Base-by-base conservation (phyloP, 2,113 vertebrate species). In the Tapirus terrestris region DNA sequence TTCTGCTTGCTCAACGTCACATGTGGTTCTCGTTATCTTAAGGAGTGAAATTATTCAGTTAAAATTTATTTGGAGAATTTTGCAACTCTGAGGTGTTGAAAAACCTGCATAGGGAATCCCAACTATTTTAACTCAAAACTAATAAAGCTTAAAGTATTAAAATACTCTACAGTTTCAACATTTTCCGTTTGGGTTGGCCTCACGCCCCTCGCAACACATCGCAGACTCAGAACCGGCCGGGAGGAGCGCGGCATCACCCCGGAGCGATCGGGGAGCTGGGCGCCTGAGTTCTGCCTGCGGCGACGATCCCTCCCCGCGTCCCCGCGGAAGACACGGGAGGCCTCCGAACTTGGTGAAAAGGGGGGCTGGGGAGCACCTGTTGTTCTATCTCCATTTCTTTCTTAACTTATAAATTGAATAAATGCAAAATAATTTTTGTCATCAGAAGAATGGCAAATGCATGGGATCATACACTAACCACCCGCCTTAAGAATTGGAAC, bases 1-100 rank as follows among this genome's bases (percentile, higher is more conserved):
- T 56, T n/a, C 75, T 53, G 43, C 58, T 36, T 84, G 58, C 31
- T 84, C 14, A 33, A 4, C 0, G 0, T 36, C 5, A n/a, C 72
- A 43, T 1, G 5, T 8, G 10, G 70, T 23, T 18, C 39, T 77
- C 0, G 0, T 83, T 93, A 84, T 91, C 61, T 80, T 91, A 80
- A 87, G 31, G 39, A 79, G 45, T 36, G 45, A 83, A 70, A 91
- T n/a, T 65, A 45, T 80, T 80, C 36, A 27, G 43, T 58, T 76
- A 96, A 86, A 70, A 53, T 88, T 39, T 97, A 48, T 70, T 53
- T 63, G 33, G 33, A 88, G 85, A 84, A 89, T 84, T 95, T 82
- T 88, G 39, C 51, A 81, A 25, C 51, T 33, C n/a, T 36, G 43
- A 83, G 76, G 75, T 96, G 36, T 68, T 48, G 7, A 72, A 75